A percentile compares a stretch with the other conserved stretches of the same genome.
phyloP scores from a whole-genome alignment of 2,113 vertebrate species.

The Hippolais icterina region DNA sequence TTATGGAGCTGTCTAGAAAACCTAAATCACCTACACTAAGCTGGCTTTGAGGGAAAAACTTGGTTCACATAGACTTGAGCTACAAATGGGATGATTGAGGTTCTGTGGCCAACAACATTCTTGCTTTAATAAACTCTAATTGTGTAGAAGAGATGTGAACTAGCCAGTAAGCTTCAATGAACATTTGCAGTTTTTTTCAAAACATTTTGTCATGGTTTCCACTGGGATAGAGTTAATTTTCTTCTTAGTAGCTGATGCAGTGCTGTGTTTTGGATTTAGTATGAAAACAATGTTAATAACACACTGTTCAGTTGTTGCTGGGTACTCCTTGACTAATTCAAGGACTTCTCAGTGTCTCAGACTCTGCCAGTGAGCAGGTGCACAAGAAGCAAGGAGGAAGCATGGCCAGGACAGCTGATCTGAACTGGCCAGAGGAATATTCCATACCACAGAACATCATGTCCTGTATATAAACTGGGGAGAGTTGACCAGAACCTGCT shows the following conservation, averaged over 20 bases:
- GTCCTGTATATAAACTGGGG: neutral
- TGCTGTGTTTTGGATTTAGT: neutral
- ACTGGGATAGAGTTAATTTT: neutral
- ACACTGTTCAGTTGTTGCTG: neutral
- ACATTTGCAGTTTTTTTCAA: neutral
- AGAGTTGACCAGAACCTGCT: neutral
- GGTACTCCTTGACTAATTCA: too few species aligned
- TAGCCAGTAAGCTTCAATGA: neutral
- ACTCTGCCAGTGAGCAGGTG: neutral
- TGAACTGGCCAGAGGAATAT: neutral
- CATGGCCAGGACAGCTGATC: neutral
- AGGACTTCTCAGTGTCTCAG: neutral
- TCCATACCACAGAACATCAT: rapidly evolving
- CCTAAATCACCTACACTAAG: neutral
- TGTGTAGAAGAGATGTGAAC: neutral
- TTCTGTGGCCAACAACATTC: neutral
- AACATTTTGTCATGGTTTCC: neutral
- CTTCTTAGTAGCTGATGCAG: neutral
- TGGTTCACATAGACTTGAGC: neutral
- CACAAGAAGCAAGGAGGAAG: neutral
- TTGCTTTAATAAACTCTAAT: neutral
- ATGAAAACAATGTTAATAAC: neutral
- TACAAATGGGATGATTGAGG: neutral
- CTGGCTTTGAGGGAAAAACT: neutral
- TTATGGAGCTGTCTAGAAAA: neutral